phyloP scores from a whole-genome alignment of 2,797 vertebrate genomes.

The Odontamblyopus lacepedii region DNA sequence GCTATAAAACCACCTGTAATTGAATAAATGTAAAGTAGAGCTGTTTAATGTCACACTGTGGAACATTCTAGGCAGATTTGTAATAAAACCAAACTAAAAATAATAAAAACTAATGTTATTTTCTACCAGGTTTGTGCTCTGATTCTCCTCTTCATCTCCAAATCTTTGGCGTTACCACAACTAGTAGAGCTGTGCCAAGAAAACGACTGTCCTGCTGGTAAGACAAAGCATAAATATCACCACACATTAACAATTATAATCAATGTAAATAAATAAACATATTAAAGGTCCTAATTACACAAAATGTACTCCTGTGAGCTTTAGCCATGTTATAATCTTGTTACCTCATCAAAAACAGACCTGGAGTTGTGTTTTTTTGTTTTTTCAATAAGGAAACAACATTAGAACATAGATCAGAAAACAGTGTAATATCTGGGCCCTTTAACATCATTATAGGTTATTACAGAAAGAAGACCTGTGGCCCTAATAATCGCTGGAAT shows the following conservation, averaged over 20 bases:
- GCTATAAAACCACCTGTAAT: no score
- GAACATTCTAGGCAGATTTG: no score
- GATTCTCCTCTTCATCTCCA: slow-evolving; percentile 24
- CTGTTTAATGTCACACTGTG: no score
- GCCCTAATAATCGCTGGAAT: fast-evolving
- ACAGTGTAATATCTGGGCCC: no score
- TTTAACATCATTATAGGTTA: slow-evolving; percentile 43
- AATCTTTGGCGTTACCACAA: background rate
- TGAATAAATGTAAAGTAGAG: no score
- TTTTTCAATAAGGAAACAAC: no score
- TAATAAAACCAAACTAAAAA: no score
- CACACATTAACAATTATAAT: background rate
- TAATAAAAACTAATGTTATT: background rate
- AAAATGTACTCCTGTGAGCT: no score
- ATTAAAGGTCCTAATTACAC: background rate
- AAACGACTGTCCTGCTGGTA: slow-evolving; percentile 38
- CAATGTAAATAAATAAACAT: background rate
- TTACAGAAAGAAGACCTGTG: background rate
- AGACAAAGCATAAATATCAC: slow-evolving; percentile 5
- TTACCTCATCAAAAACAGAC: no score
- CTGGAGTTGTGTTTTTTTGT: no score
- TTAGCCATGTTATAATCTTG: no score
- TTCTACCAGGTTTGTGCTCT: slow-evolving; percentile 46
- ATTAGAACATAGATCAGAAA: no score
- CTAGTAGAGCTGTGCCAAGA: background rate